phyloP scores from a whole-genome alignment of 2,888 invertebrate genomes.

The Dicycla oo region DNA sequence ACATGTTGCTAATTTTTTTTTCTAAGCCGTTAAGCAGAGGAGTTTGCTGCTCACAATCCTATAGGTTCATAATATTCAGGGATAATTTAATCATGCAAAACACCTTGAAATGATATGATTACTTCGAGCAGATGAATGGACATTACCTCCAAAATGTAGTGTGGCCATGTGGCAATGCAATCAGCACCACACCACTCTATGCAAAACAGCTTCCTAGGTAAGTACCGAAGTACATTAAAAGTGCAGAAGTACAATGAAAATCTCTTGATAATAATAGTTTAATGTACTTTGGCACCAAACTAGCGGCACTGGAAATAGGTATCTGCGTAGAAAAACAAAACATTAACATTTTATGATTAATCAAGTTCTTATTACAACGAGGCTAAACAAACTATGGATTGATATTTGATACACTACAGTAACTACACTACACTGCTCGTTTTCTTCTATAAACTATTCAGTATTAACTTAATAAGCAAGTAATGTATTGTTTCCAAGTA shows the following conservation, averaged over 20 bases:
- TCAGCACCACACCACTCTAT: too few species aligned
- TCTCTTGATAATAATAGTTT: constrained; percentile 20
- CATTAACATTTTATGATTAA: constrained; percentile 8
- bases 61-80: too few species aligned
- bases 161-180: too few species aligned
- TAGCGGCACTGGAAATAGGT: neutral
- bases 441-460: constrained; percentile 4
- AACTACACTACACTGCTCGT: constrained; percentile 12
- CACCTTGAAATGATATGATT: too few species aligned
- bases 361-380: neutral
- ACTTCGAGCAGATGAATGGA: too few species aligned
- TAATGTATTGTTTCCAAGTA: constrained; percentile 22
- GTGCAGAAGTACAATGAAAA: constrained; percentile 17
- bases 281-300: constrained; percentile 7
- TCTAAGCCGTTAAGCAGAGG: constrained; percentile 2
- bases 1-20: constrained; percentile 1
- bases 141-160: too few species aligned
- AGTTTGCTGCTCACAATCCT: too few species aligned
- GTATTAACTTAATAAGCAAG: neutral
- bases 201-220: too few species aligned
- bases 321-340: constrained; percentile 11
- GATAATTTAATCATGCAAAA: too few species aligned
- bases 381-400: neutral
- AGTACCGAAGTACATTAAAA: neutral
- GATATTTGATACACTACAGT: constrained; percentile 14